Conservation (phyloP, 92 coral and sea anemone species). For the Zoanthus sansibaricus region DNA sequence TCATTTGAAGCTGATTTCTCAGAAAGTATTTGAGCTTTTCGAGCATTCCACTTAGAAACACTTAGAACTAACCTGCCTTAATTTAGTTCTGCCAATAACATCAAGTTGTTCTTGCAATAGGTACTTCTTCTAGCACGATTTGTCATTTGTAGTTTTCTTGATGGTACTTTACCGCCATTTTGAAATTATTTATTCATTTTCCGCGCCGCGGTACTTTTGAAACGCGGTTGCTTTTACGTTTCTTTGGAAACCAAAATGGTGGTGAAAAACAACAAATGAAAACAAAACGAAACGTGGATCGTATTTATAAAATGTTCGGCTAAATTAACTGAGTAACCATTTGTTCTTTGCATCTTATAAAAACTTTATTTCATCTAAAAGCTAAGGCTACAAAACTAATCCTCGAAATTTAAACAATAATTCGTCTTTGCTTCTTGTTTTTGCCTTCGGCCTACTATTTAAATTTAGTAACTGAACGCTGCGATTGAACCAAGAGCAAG, state of each 20-base stretch:
- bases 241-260: slow-evolving; percentile 5
- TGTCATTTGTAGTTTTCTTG: background rate
- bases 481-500: too few species aligned
- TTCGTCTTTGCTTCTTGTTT: too few species aligned
- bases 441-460: too few species aligned
- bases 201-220: background rate
- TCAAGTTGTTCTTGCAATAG: background rate
- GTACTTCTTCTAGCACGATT: background rate
- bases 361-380: too few species aligned
- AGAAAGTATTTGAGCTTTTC: background rate
- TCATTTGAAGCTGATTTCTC: background rate
- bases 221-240: slow-evolving; percentile 2
- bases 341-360: too few species aligned
- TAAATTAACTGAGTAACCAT: background rate
- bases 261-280: background rate
- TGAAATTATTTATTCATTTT: background rate
- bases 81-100: background rate
- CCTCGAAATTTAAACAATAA: too few species aligned
- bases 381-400: too few species aligned
- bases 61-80: background rate
- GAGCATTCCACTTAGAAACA: slow-evolving; percentile 24
- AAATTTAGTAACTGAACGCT: too few species aligned
- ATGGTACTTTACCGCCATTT: background rate
- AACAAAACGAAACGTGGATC: background rate
- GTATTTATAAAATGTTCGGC: background rate